Base-by-base conservation (phyloP, 2,888 invertebrate genomes). In the Melikaiella ostensackeni region DNA sequence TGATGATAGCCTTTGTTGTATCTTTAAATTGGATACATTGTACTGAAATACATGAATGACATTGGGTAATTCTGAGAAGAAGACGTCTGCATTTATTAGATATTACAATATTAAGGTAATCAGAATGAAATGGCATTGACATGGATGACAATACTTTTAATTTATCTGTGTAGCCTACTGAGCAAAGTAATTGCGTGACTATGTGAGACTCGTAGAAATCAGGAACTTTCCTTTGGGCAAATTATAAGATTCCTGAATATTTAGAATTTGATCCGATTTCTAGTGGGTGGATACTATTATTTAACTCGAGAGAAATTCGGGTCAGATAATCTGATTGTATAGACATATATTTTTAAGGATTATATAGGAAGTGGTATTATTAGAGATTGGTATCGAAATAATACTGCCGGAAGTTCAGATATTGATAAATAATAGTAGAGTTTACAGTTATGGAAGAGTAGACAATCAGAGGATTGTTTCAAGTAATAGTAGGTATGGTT, bases 261-360 rank as follows among this genome's bases (percentile, higher is more conserved):
- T 70, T 50, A 46, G 46, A 70, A 46, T 70, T 66, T 30, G 50
- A 70, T 70, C 70, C 46, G 50, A 70, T 70, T 70, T 70, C 70
- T 70, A 70, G 66, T 66, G 42, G 27, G 42, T 24, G 66, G 66
- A 42, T 38, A 16, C 38, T 64, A 46, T 66, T 66, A 66, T 66
- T 66, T 46, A 66, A 66, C 66, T 46, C 9, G 24, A 66, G 24
- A 66, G 66, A 66, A 42, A 66, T 66, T 66, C 4, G 46, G 46
- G 21, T 66, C 42, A 24, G 42, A 46, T 66, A 16, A 27, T 27
- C 24, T 21, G 42, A 66, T 66, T 50, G 70, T 24, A 27, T 6
- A 66, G 66, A 27, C 50, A 70, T 42, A 50, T 19, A 46, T 46
- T 46, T 9, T 70, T 46, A n/a, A 70, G n/a, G n/a, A 46, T 70